A percentile compares a stretch with the other conserved stretches of the same genome.
phyloP scores from a whole-genome alignment of 2,797 vertebrate genomes.

The Botia kubotai region DNA sequence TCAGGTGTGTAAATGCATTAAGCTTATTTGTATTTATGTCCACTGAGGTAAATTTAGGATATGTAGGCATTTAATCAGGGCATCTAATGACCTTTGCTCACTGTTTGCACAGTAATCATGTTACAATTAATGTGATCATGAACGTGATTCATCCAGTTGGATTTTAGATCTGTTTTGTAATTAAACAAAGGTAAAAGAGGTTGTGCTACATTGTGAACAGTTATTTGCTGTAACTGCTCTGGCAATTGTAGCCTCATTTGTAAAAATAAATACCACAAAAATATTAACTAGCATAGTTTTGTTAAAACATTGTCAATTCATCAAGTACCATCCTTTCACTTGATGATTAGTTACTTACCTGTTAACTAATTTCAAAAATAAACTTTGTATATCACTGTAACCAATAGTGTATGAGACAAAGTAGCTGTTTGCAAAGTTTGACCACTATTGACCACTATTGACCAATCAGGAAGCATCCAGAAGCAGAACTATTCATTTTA shows the following conservation, averaged over 20 bases:
- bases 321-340: too few species aligned
- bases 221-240: background rate
- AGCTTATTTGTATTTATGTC: background rate
- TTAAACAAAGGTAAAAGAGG: background rate
- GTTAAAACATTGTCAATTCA: too few species aligned
- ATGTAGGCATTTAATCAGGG: background rate
- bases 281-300: too few species aligned
- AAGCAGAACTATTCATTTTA: background rate
- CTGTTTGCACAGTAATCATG: background rate
- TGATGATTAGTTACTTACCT: too few species aligned
- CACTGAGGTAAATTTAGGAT: background rate
- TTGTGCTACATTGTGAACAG: too few species aligned
- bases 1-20: slow-evolving; percentile 2
- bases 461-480: background rate
- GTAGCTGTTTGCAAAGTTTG: background rate
- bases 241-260: too few species aligned
- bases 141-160: background rate
- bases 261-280: too few species aligned
- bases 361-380: too few species aligned
- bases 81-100: background rate
- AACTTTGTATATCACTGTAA: background rate
- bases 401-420: background rate
- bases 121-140: background rate
- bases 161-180: background rate
- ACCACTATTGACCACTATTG: background rate